Evolutionary conservation across 2,797 vertebrate species (phyloP).

Genomic region (Salmo trutta): DNA sequence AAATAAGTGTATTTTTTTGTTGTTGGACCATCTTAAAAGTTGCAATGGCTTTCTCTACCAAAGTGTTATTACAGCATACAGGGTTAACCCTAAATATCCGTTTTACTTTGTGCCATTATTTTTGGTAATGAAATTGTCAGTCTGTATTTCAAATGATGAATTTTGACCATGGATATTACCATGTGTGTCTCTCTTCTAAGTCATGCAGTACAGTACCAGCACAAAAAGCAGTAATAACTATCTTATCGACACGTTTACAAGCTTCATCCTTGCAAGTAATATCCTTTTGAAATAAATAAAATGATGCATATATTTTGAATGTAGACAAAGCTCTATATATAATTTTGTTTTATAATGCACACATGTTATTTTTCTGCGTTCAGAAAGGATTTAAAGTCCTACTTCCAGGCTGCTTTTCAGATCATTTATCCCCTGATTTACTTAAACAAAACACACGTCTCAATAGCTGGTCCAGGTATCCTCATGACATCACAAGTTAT

Average conservation of each 20-base stretch:
- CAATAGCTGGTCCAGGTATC: background rate
- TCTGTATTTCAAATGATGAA: background rate
- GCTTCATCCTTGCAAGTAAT: conserved; percentile 16
- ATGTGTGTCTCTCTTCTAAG: conserved; percentile 59
- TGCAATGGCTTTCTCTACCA: background rate
- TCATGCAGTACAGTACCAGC: conserved; percentile 57
- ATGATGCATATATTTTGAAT: conserved; percentile 35
- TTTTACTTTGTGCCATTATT: background rate
- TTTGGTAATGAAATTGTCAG: background rate
- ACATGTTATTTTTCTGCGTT: conserved; percentile 26
- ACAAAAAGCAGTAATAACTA: conserved; percentile 49
- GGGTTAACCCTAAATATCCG: background rate
- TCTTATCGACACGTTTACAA: conserved; percentile 38
- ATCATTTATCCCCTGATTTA: background rate
- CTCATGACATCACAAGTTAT: background rate
- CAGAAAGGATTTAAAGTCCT: conserved; percentile 49
- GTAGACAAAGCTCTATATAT: conserved; percentile 20
- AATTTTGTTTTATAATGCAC: conserved; percentile 28
- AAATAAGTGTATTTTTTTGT: background rate
- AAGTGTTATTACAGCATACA: background rate
- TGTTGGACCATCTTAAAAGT: background rate
- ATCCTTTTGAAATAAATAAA: conserved; percentile 10
- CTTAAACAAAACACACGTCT: too few relatives aligned
- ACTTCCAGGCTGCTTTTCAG: too few relatives aligned
- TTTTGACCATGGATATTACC: conserved; percentile 25